Conservation (phyloP, 92 coral and sea anemone species). For the Phenganax subtilis region DNA sequence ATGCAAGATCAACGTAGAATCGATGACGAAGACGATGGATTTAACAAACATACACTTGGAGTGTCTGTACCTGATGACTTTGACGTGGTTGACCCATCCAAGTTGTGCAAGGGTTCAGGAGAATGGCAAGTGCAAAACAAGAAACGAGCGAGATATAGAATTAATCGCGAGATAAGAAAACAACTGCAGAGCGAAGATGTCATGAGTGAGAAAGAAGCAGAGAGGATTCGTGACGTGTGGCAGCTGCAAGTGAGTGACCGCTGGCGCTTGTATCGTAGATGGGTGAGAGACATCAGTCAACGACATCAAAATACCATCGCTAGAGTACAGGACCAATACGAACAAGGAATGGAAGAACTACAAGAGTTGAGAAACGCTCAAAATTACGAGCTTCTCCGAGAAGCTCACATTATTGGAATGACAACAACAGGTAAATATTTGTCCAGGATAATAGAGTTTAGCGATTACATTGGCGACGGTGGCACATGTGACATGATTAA, state of each 20-base stretch:
- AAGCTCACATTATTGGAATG: constrained; percentile 58
- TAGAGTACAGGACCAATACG: background rate
- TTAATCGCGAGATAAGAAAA: constrained; percentile 45
- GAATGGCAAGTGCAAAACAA: constrained; percentile 60
- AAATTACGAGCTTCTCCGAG: constrained; percentile 43
- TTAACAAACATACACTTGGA: constrained; percentile 5
- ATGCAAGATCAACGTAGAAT: constrained; percentile 48
- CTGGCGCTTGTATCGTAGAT: constrained; percentile 62
- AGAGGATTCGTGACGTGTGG: constrained; percentile 57
- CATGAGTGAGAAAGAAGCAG: constrained; percentile 61
- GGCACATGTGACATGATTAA: too few species aligned
- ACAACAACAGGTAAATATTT: constrained; percentile 53
- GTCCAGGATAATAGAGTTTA: background rate
- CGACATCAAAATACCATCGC: constrained; percentile 10
- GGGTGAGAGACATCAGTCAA: constrained; percentile 54
- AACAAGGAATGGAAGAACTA: constrained; percentile 23
- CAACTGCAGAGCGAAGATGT: constrained; percentile 65
- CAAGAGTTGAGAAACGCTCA: constrained; percentile 35
- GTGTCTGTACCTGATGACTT: background rate
- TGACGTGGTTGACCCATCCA: constrained; percentile 3
- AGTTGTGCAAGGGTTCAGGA: constrained; percentile 16
- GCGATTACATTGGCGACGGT: too few species aligned
- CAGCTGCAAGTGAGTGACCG: constrained; percentile 44
- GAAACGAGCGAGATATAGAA: constrained; percentile 28
- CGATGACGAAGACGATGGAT: constrained; percentile 42